Evolutionary conservation across 2,797 vertebrate species (phyloP), one percentile per base, ranked within the genome.

Genomic region (Propithecus perrieri): DNA sequence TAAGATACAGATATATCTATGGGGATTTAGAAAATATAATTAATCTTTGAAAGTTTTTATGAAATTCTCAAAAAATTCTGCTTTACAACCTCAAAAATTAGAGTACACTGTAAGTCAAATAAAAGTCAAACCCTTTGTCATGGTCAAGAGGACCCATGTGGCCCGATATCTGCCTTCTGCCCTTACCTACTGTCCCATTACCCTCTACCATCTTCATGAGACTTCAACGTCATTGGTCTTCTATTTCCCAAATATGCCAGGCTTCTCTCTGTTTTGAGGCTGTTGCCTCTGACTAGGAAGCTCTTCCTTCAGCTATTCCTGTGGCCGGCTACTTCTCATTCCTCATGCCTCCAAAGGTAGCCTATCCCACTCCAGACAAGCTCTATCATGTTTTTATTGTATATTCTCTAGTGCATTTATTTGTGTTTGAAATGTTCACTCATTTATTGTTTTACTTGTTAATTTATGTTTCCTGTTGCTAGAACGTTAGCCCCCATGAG

Each of bases 21-120:
- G 93, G 94, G 80, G 80, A 96, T 57, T 96, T 94, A 83, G 55
- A 76, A 96, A 63, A 72, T 65, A 85, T 93, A 97, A 98, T 97
- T 97, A 96, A 94, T 85, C 61, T 92, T 87, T 80, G 35, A 88
- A 97, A 79, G 28, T 50, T 87, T 89, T 94, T 91, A 92, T 61
- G 69, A 96, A 67, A 83, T 50, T 92, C 48, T 75, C 8, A n/a
- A 76, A 94, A 85, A 67, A 18, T 2, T 69, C 12, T 96, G 50
- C 30, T 92, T 61, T 69, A 84, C 11, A 93, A 57, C 11, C 76
- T 94, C 35, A 83, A 97, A 96, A 89, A 63, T 61, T 20, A 94
- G 13, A 97, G 46, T 15, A 33, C 12, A 41, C 33, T 84, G 0
- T 12, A 84, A 87, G 7, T 87, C 28, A 84, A 94, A 75, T 79